Conservation (phyloP, 2,797 vertebrate species). For the Anableps anableps region DNA sequence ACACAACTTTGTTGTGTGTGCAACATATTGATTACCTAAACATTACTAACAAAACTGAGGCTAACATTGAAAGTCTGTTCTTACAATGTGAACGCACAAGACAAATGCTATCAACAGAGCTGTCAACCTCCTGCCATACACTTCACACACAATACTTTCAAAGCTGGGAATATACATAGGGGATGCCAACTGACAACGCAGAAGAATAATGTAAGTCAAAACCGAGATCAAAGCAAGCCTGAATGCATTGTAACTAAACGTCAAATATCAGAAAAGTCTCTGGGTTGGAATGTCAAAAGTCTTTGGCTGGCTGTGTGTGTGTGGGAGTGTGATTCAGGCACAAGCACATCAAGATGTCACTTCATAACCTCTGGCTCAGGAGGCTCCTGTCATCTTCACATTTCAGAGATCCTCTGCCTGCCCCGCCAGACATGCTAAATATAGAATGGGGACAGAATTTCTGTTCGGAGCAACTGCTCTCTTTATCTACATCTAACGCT, state of each 20-base stretch:
- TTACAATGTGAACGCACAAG: slow-evolving; percentile 29
- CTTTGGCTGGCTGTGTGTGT: slow-evolving; percentile 57
- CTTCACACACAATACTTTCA: slow-evolving; percentile 32
- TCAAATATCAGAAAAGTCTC: slow-evolving; percentile 63
- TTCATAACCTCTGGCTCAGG: slow-evolving; percentile 82
- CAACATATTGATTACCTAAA: slow-evolving; percentile 12
- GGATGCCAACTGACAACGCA: slow-evolving; percentile 9
- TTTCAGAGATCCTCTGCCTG: slow-evolving; percentile 79
- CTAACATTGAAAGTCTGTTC: slow-evolving; percentile 24
- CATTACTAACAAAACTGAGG: slow-evolving; percentile 9
- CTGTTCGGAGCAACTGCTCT: slow-evolving; percentile 70
- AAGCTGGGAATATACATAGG: slow-evolving; percentile 22
- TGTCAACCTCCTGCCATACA: slow-evolving; percentile 41
- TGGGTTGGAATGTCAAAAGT: slow-evolving; percentile 66
- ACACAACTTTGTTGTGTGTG: background rate
- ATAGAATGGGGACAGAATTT: slow-evolving; percentile 80
- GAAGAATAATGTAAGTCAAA: slow-evolving; percentile 35
- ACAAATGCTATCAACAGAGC: slow-evolving; percentile 55
- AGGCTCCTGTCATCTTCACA: slow-evolving; percentile 82
- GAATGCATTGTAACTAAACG: slow-evolving; percentile 64
- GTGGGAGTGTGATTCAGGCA: slow-evolving; percentile 75
- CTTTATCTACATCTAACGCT: slow-evolving; percentile 73
- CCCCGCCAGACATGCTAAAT: slow-evolving; percentile 80
- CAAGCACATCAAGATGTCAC: slow-evolving; percentile 81
- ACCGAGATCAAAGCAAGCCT: slow-evolving; percentile 45